Percentiles rank a stretch among this genome's conserved stretches.
These are phyloP conservation scores for Allygus modestus DNA, from an alignment of 2,888 invertebrate genomes.

Conservation along the genomic window DNA sequence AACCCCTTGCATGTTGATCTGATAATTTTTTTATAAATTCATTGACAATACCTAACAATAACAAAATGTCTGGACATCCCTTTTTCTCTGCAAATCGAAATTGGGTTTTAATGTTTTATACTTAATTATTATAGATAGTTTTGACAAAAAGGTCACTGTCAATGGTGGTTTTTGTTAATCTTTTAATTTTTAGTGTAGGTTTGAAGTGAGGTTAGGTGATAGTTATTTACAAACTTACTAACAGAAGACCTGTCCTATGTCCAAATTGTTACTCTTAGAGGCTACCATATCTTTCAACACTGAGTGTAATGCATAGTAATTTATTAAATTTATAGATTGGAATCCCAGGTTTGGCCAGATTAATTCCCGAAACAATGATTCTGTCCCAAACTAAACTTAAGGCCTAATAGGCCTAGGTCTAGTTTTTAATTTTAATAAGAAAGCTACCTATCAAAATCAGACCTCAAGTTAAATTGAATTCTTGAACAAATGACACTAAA, in stretches of 20 bases:
- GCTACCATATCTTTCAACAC: too few species aligned
- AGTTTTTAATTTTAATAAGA: too few species aligned
- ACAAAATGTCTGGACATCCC: slow-evolving; percentile 50
- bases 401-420: too few species aligned
- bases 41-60: slow-evolving; percentile 53
- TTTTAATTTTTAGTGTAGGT: background rate
- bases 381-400: too few species aligned
- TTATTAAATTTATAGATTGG: too few species aligned
- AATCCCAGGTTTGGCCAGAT: too few species aligned
- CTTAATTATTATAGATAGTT: background rate
- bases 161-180: background rate
- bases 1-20: background rate
- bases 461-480: too few species aligned
- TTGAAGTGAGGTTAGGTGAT: slow-evolving; percentile 1
- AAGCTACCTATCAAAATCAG: too few species aligned
- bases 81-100: slow-evolving; percentile 8
- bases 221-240: background rate
- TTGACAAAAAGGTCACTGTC: background rate
- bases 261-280: too few species aligned
- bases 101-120: background rate
- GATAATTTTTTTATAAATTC: slow-evolving; percentile 8
- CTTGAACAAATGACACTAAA: too few species aligned
- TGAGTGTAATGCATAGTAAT: too few species aligned
- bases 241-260: background rate
- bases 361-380: too few species aligned